phyloP scores from a whole-genome alignment of 2,113 vertebrate species.

The Brienomyrus brachyistius region DNA sequence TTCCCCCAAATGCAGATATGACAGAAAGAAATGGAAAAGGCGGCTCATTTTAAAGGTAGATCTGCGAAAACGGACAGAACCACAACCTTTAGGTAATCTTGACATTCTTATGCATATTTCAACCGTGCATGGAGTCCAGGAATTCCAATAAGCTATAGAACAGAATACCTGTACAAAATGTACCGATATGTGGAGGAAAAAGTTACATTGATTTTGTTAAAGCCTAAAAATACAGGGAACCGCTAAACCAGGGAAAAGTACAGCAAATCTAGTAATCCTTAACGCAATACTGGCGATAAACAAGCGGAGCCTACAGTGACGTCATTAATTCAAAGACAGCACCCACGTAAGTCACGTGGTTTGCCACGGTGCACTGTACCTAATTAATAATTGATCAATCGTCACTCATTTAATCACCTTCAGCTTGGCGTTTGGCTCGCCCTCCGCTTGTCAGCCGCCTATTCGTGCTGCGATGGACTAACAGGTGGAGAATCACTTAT shows the following conservation, averaged over 20 bases:
- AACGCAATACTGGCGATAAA: not conserved
- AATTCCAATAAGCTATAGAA: constrained; percentile 31
- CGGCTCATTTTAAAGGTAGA: constrained; percentile 8
- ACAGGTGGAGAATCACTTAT: not conserved
- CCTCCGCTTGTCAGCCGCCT: not conserved
- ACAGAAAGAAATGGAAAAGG: constrained; percentile 10
- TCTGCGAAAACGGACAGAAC: not conserved
- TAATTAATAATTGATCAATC: not conserved
- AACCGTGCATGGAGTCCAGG: constrained; percentile 30
- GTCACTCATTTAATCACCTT: not conserved
- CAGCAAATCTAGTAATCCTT: not conserved
- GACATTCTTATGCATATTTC: constrained; percentile 40
- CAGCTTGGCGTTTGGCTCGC: not conserved
- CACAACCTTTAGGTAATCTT: not conserved
- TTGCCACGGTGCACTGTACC: not conserved
- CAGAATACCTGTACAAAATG: constrained; percentile 19
- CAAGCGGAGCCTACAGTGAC: not conserved
- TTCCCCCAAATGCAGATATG: constrained; percentile 10
- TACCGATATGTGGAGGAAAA: constrained; percentile 24
- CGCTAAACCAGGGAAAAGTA: not conserved
- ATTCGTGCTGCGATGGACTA: not conserved
- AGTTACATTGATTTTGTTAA: constrained; percentile 19
- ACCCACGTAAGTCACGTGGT: not conserved
- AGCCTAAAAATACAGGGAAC: not conserved
- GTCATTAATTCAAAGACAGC: not conserved